Base-by-base conservation (phyloP, 2,888 invertebrate genomes). In the Matsumyia berberina region DNA sequence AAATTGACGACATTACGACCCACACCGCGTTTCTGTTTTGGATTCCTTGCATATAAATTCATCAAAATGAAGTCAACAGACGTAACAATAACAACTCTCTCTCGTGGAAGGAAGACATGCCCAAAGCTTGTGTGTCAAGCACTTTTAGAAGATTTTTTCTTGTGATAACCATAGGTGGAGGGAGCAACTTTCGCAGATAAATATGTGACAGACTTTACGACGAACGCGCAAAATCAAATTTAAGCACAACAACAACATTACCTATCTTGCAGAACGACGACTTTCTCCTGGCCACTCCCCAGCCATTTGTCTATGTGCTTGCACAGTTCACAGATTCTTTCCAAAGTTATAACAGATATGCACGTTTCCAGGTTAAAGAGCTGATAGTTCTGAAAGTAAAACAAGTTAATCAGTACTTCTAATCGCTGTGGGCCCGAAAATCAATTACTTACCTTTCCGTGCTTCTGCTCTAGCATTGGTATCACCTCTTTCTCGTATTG, bases 291-390 rank as follows among this genome's bases (percentile, higher is more conserved):
- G 89, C 96, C 95, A 60, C 94, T 95, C 58, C 95, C 95, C 64
- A 98, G 93, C 97, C 97, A 98, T 89, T 96, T 96, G 92, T 98
- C 98, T 88, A 98, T 96, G 89, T 97, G 96, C 91, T 98, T 98
- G 93, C 98, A 98, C 76, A 98, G 95, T 86, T 96, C 96, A 92
- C 98, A 98, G 29, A 98, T 94, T 87, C 96, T 93, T 91, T 98
- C 98, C 77, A 98, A 93, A 46, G 98, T 97, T 39, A 89, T 88
- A 55, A 88, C 86, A 57, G 88, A 87, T 42, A 89, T 87, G 69
- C 88, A 89, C 64, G 88, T 88, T 79, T 88, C 88, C 35, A 89
- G 87, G 87, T 89, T 88, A 78, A 88, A 88, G 55, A 89, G 86
- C 46, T 88, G 86, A 86, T 88, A 89, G 80, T 89, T 88, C 88